Conservation (phyloP, 2,888 invertebrate species). For the Zaprionus lineosus region DNA sequence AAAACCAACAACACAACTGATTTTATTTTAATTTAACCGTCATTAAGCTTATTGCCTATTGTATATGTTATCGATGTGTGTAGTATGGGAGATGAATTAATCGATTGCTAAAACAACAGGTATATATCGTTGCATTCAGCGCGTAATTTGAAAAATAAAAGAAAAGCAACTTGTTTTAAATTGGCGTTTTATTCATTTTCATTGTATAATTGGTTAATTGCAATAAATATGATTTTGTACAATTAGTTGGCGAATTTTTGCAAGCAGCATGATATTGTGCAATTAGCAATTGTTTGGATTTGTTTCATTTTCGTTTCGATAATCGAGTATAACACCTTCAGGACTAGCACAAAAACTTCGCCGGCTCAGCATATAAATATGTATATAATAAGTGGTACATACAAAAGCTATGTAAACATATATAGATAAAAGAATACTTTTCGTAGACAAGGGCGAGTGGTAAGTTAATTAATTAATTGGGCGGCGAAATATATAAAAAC, state of each 20-base stretch:
- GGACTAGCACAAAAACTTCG: slow-evolving; percentile 70
- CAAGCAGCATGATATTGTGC: slow-evolving; percentile 56
- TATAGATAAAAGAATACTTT: slow-evolving; percentile 60
- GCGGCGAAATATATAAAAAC: slow-evolving; percentile 46
- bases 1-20: too few species aligned
- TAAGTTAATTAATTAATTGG: slow-evolving; percentile 50
- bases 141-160: too few species aligned
- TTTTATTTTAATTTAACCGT: too few species aligned
- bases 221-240: slow-evolving; percentile 67
- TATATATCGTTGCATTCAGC: not conserved
- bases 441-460: slow-evolving; percentile 48
- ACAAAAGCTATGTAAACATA: slow-evolving; percentile 43
- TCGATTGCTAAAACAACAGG: too few species aligned
- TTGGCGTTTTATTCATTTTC: slow-evolving; percentile 53
- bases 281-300: slow-evolving; percentile 52
- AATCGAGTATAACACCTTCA: slow-evolving; percentile 52
- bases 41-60: too few species aligned
- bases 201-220: slow-evolving; percentile 58
- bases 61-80: too few species aligned
- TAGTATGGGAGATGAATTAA: too few species aligned
- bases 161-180: too few species aligned
- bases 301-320: slow-evolving; percentile 28
- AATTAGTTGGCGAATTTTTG: slow-evolving; percentile 65
- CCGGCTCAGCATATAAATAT: slow-evolving; percentile 67
- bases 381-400: slow-evolving; percentile 43